A percentile compares a stretch with the other conserved stretches of the same genome.
phyloP scores from a whole-genome alignment of 2,113 vertebrate genomes.

The Elanoides forficatus region DNA sequence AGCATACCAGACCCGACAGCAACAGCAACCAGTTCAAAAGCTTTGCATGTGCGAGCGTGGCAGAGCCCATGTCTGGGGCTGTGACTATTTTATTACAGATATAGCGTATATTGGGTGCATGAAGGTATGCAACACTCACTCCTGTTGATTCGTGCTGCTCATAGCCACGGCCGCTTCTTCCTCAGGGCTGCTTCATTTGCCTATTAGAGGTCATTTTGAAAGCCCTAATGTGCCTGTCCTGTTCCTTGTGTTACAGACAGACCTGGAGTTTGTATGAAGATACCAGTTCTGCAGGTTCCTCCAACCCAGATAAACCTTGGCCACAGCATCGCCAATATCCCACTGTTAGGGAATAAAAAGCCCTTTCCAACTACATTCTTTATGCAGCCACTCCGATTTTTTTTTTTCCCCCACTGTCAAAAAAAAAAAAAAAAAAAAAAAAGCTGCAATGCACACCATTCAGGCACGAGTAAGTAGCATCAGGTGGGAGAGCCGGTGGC shows the following conservation, averaged over 20 bases:
- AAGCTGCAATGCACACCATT: not conserved
- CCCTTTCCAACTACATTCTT: not conserved
- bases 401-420: not conserved
- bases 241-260: not conserved
- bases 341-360: not conserved
- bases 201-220: not conserved
- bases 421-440: not conserved
- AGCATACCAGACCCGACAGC: not conserved
- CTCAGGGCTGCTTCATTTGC: not conserved
- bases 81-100: not conserved
- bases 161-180: not conserved
- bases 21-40: not conserved
- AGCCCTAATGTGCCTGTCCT: not conserved
- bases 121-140: not conserved
- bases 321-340: not conserved
- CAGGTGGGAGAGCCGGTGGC: not conserved
- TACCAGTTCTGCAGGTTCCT: not conserved
- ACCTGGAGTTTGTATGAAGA: not conserved
- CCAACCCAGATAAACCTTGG: not conserved
- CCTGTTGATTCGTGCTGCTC: not conserved
- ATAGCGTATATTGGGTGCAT: rapidly evolving
- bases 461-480: not conserved
- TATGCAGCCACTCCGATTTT: not conserved
- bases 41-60: not conserved
- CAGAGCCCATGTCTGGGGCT: not conserved